These are phyloP conservation scores for Dinocampus coccinellae DNA, from an alignment of 2,888 invertebrate species.

Conservation along the genomic window DNA sequence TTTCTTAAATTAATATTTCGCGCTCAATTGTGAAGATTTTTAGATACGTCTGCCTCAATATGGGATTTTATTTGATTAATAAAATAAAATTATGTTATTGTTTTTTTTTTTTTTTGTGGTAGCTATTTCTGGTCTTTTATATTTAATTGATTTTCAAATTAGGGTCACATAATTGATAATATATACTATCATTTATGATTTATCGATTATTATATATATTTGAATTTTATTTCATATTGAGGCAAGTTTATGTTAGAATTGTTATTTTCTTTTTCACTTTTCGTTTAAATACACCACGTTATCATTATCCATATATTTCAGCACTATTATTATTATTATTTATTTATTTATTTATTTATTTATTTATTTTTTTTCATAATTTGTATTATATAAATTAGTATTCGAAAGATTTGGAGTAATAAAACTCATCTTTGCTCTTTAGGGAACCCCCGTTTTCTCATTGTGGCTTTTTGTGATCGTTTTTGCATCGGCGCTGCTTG, in stretches of 20 bases:
- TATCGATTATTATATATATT: not conserved
- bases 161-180: not conserved
- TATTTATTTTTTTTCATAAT: not conserved
- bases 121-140: not conserved
- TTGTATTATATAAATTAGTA: not conserved
- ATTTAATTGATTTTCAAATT: not conserved
- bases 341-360: not conserved
- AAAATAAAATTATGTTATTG: not conserved
- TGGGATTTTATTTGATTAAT: not conserved
- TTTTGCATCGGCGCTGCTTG: conserved; percentile 52
- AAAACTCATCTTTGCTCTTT: not conserved
- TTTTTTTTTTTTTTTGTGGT: not conserved
- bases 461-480: conserved; percentile 34
- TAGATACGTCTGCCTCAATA: not conserved
- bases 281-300: conserved; percentile 1
- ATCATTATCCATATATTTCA: not conserved
- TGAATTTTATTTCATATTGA: not conserved
- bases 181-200: too few species aligned
- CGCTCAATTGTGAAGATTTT: conserved; percentile 9
- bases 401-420: not conserved
- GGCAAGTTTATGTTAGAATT: conserved; percentile 1
- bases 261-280: not conserved
- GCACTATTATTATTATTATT: not conserved
- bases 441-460: conserved; percentile 5
- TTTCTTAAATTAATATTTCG: not conserved